Percentiles rank a stretch among this genome's conserved stretches.
phyloP scores from a whole-genome alignment of 2,113 vertebrate genomes.

The Bubo scandiacus region DNA sequence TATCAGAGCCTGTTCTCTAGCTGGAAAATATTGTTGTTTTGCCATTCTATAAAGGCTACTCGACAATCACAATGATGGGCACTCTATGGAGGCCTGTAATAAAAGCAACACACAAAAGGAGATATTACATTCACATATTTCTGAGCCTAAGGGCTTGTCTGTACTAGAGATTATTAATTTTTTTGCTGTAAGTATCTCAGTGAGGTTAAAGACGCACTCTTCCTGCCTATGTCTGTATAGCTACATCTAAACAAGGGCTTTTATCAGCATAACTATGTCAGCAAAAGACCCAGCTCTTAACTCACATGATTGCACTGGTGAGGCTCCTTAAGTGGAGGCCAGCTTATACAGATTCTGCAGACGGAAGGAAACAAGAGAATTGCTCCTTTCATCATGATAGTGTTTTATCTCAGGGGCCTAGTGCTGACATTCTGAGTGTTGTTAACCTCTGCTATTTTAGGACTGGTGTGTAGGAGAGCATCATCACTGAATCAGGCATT shows the following conservation, averaged over 20 bases:
- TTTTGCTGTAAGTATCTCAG: neutral
- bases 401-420: neutral
- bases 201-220: neutral
- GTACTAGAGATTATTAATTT: fast-evolving
- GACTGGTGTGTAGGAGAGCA: neutral
- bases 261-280: neutral
- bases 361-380: neutral
- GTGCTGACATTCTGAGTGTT: neutral
- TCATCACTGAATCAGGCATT: neutral
- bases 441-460: slow-evolving; percentile 21
- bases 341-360: neutral
- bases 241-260: neutral
- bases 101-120: neutral
- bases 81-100: neutral
- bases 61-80: neutral
- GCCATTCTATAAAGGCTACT: neutral
- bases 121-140: neutral
- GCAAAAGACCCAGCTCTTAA: neutral
- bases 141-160: neutral
- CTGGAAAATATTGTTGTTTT: neutral
- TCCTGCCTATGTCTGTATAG: neutral
- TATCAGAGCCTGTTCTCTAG: neutral
- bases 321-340: neutral
- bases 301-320: neutral
- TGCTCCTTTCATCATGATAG: slow-evolving; percentile 13